Evolutionary conservation across 2,113 vertebrate species (phyloP).

Genomic region (Hemibagrus wyckioides): DNA sequence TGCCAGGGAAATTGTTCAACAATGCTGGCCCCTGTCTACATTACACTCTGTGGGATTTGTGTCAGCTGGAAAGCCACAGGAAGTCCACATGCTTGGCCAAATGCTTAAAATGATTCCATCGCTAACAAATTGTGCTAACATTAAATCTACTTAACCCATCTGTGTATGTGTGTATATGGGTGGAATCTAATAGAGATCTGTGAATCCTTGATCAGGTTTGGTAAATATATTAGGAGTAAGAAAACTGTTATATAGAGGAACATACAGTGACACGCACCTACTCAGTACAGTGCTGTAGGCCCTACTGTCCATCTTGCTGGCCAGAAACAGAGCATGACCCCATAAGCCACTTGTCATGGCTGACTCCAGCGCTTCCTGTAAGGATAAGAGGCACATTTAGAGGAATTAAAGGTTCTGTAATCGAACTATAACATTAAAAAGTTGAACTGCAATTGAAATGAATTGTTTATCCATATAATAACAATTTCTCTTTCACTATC

Average conservation of each 20-base stretch:
- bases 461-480: neutral
- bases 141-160: neutral
- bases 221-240: neutral
- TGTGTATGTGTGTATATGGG: neutral
- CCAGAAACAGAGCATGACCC: conserved; percentile 91
- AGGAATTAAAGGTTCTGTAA: neutral
- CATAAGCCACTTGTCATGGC: conserved; percentile 88
- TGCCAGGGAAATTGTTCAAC: neutral
- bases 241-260: neutral
- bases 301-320: conserved; percentile 90
- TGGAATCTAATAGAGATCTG: neutral
- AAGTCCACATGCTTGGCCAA: neutral
- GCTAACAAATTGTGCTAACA: neutral
- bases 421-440: neutral
- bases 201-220: neutral
- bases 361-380: conserved; percentile 86
- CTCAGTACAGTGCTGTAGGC: conserved; percentile 87
- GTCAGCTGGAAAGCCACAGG: neutral
- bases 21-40: neutral
- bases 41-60: neutral
- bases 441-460: neutral
- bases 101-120: neutral
- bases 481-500: neutral
- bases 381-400: neutral
- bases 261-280: conserved; percentile 62